Conservation (phyloP, 2,113 vertebrate species). For the Elaphurus davidianus region DNA sequence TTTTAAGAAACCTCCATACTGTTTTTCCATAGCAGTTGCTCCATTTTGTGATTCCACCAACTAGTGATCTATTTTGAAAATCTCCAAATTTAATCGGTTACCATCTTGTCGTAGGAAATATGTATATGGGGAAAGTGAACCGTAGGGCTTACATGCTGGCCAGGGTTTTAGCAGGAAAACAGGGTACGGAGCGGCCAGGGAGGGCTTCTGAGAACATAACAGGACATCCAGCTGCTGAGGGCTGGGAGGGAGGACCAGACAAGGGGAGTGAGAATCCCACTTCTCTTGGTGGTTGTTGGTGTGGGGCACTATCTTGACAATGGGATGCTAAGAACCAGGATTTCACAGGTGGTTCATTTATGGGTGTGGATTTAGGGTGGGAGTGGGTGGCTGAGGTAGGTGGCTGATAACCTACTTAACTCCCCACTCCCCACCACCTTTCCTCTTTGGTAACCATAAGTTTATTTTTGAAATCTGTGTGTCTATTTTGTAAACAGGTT, state of each 20-base stretch:
- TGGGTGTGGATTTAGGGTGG: not conserved
- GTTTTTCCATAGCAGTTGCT: not conserved
- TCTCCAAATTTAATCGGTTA: not conserved
- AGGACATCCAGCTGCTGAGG: not conserved
- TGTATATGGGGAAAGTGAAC: not conserved
- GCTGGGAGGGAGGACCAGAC: not conserved
- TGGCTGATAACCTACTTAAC: not conserved
- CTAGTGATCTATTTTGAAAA: not conserved
- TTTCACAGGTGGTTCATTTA: not conserved
- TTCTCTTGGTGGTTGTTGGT: not conserved
- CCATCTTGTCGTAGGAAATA: not conserved
- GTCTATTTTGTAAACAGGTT: not conserved
- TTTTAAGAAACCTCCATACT: not conserved
- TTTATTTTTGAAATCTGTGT: not conserved
- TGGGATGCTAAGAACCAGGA: not conserved
- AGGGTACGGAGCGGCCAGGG: too few relatives aligned
- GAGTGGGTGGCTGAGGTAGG: not conserved
- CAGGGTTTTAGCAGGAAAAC: not conserved
- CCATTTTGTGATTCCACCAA: not conserved
- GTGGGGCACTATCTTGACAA: not conserved
- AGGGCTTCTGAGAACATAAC: not conserved
- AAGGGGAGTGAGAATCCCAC: not conserved
- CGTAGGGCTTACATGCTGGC: not conserved
- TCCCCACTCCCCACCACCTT: not conserved
- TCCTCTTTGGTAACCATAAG: not conserved